Base-by-base conservation (phyloP, 2,113 vertebrate genomes). In the Anser cygnoides region DNA sequence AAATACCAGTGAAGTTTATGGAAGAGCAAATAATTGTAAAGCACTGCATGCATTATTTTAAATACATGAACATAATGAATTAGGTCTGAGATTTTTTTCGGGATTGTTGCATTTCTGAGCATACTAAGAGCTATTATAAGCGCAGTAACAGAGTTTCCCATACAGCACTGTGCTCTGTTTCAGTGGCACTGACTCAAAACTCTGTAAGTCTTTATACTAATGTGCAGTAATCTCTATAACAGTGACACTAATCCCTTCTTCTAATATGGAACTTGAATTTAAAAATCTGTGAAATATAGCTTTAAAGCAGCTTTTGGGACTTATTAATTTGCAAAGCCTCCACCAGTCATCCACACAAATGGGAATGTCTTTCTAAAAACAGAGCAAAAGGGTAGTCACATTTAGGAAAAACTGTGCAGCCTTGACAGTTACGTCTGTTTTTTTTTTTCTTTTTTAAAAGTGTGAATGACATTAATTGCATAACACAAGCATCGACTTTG, bases 41-140 rank as follows among this genome's bases (percentile, higher is more conserved):
- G 62, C 39, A 63, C 35, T 86, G 54, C 50, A 37, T 91, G 37
- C 37, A 71, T 89, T 91, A 68, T 73, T 95, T 92, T 63, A 87
- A 76, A 65, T 84, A 74, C 15, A 91, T 68, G 19, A 75, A 73
- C 23, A 37, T 84, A 79, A 83, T 89, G 8, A 85, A 79, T 94
- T 83, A 90, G 72, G 62, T 39, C 35, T 77, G 37, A 67, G 63
- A 7, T 11, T 57, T 71, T 33, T 90, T 88, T 44, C 59, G 62
- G 15, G 63, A 82, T 75, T 89, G 77, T 87, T 96, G 58, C 49
- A 43, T 94, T 96, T 93, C 61, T 93, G 61, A 81, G 63, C 62
- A 18, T 86, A 49, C 62, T 94, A 26, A 79, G 77, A 96, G 20
- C 62, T 84, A 59, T 95, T 89, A 7, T 71, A 91, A 91, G 85